Evolutionary conservation across 2,113 vertebrate species (phyloP), one percentile per base, ranked within the genome.

Genomic region (Tinamus guttatus): DNA sequence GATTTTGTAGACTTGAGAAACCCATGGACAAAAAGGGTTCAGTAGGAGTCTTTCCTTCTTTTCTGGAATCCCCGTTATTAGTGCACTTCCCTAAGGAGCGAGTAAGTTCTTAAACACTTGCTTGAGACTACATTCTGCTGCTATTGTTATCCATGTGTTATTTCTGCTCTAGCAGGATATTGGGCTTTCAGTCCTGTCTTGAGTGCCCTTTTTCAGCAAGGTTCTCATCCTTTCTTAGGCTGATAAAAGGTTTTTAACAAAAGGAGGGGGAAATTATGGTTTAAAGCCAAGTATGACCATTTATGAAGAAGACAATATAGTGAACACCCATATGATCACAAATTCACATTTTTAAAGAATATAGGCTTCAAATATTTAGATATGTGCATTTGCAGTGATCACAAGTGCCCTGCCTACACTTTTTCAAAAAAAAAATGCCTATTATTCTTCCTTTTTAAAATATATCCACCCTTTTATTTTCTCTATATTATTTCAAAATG

Each of bases 31-130:
- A 70, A 74, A 82, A 80, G 6, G 4, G 4, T 4, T 88, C 64
- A 8, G 32, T 25, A 82, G 51, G 0, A 0, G 60, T 28, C 13
- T 63, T 85, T 34, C 18, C 2, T 67, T 11, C 8, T n/a, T 38
- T 62, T 51, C 67, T 71, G 70, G 19, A 92, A 43, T 4, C 25
- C 4, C 20, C 40, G 30, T 5, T 81, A 36, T 65, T n/a, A 5
- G 38, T 73, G 13, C 6, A 8, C 56, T 79, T 51, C 52, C 52
- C 5, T 15, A 45, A 38, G 12, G 30, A 30, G 5, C 7, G 75
- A 28, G 27, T 43, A 60, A 85, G 51, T 41, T 70, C 25, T n/a
- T 28, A 59, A 20, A 32, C 3, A 27, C 6, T 43, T 88, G 71
- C 64, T 36, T 56, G 12, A 49, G 9, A 40, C 18, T 70, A 18